A percentile compares a stretch with the other conserved stretches of the same genome.
phyloP scores from a whole-genome alignment of 2,113 vertebrate species.

The Tinamus guttatus region DNA sequence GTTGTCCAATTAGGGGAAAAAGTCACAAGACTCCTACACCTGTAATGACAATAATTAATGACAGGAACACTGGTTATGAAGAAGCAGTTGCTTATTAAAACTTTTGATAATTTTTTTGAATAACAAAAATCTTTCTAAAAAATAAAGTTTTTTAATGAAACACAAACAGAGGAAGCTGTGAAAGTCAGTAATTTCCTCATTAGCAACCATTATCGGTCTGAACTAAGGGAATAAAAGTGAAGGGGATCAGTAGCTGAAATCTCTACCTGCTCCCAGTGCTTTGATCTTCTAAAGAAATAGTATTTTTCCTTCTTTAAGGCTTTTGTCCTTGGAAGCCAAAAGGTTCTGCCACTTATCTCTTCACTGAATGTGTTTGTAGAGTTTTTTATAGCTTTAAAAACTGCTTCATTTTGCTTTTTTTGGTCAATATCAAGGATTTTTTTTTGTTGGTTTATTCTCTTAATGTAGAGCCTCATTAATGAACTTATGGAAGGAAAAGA shows the following conservation, averaged over 20 bases:
- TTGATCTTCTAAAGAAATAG: background rate
- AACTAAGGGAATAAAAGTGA: background rate
- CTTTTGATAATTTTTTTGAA: rapidly evolving
- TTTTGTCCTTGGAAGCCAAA: background rate
- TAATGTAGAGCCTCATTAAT: background rate
- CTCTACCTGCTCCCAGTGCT: background rate
- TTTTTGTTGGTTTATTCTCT: background rate
- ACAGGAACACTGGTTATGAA: background rate
- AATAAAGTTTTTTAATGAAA: background rate
- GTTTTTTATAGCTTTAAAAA: background rate
- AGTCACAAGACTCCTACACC: background rate
- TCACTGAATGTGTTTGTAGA: background rate
- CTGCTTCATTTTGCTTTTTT: background rate
- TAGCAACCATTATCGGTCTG: background rate
- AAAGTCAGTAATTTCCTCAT: background rate
- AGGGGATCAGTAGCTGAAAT: background rate
- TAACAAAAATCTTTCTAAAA: background rate
- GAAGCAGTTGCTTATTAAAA: background rate
- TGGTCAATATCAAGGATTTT: background rate
- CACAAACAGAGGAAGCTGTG: background rate
- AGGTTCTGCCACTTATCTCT: background rate
- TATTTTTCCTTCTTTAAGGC: background rate
- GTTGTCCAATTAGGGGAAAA: background rate
- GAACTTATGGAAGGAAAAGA: background rate
- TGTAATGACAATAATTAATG: background rate